Evolutionary conservation across 2,113 vertebrate genomes (phyloP), one percentile per base, ranked within the genome.

Genomic region (Carassius gibelio): DNA sequence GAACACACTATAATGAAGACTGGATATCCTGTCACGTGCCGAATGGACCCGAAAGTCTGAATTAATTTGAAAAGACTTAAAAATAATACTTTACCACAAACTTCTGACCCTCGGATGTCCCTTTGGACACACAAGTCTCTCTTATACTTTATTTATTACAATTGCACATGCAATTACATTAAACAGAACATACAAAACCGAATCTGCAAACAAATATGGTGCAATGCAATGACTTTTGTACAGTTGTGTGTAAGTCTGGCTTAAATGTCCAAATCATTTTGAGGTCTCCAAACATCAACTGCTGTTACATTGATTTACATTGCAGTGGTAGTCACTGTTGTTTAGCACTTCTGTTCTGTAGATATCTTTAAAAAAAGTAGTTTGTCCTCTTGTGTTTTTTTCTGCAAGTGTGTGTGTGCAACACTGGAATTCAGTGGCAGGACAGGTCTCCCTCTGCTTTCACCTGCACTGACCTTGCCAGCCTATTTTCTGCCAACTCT

Each of bases 401-500:
- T 81, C 15, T 81, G 38, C 48, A 19, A 26, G 61, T n/a, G 4
- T 79, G 17, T 79, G 52, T 57, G 8, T 79, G 52, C 0, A 45
- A 50, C 66, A 61, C n/a, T 75, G n/a, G 26, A 64, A 57, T 34
- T 55, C 26, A 64, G 15, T 71, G 75, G 48, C 30, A 26, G 48
- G 30, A 69, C 14, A 66, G 38, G 19, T 52, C 50, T 87, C 50
- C 48, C 21, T 52, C 7, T 84, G 75, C 21, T 50, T 61, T 80
- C 26, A 34, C 30, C 30, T 69, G 64, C 81, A 48, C 9, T 76
- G 71, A 84, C 76, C 84, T 62, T 69, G 50, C 74, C 66, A 45
- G 80, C 76, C 64, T 81, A 81, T 84, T 88, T 86, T 52, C 55
- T 68, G 42, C 26, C 77, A 82, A 81, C 81, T 85, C 61, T 30